phyloP scores from a whole-genome alignment of 2,888 invertebrate genomes.

The Euproctis similis region DNA sequence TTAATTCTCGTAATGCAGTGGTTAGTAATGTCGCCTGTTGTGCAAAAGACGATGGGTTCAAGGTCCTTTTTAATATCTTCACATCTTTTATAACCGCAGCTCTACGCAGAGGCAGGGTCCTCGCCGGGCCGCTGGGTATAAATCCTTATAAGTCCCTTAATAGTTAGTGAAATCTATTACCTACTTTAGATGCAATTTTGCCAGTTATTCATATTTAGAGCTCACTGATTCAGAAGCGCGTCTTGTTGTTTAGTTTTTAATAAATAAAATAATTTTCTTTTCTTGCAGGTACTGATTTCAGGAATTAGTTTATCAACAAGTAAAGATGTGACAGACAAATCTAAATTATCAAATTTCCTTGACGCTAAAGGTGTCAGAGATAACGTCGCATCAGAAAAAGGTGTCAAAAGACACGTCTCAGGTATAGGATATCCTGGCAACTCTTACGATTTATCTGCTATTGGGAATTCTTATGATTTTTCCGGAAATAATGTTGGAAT shows the following conservation, averaged over 20 bases:
- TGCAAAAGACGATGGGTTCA: too few relatives aligned
- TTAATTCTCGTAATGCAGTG: too few relatives aligned
- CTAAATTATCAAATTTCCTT: conserved; percentile 50
- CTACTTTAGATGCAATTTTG: too few relatives aligned
- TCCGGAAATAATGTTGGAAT: conserved; percentile 11
- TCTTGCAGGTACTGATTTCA: conserved; percentile 54
- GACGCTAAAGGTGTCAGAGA: conserved; percentile 54
- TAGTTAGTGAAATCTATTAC: background rate
- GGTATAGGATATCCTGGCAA: conserved; percentile 17
- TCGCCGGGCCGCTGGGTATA: too few relatives aligned
- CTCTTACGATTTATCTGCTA: conserved; percentile 14
- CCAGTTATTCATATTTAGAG: too few relatives aligned
- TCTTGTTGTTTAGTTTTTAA: too few relatives aligned
- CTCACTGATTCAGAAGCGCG: too few relatives aligned
- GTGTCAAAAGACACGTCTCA: conserved; percentile 49
- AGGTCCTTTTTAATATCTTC: too few relatives aligned
- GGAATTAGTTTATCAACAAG: conserved; percentile 49
- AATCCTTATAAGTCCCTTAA: too few relatives aligned
- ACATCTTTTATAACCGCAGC: too few relatives aligned
- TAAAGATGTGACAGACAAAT: conserved; percentile 41
- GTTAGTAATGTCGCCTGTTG: too few relatives aligned
- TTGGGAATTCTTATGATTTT: conserved; percentile 15
- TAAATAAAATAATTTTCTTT: conserved; percentile 3
- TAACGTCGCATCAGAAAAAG: conserved; percentile 41
- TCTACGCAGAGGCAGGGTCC: too few relatives aligned